Evolutionary conservation across 1,140 invertebrate species (phyloP), one percentile per base, ranked within the genome.

Genomic region (Euborellia annulipes): DNA sequence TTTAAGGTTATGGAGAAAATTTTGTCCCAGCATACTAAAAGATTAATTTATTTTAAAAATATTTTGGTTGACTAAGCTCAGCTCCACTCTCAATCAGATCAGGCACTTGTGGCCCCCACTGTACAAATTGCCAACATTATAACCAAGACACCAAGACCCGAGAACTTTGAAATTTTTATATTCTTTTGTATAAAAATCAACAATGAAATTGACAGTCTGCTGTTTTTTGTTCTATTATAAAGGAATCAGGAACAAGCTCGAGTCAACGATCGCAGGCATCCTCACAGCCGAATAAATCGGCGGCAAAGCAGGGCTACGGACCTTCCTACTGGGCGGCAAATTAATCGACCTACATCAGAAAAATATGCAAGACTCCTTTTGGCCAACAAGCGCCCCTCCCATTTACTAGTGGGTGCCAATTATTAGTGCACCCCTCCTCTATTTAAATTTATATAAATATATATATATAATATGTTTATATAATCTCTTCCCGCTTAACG

Each of bases 211-310:
- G n/a, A n/a, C n/a, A n/a, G n/a, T n/a, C n/a, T n/a, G n/a, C n/a
- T n/a, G n/a, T n/a, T n/a, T n/a, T n/a, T n/a, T n/a, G n/a, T n/a
- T n/a, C n/a, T n/a, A n/a, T n/a, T n/a, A n/a, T n/a, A n/a, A n/a
- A 79, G 68, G 78, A 82, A 55, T 74, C 76, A 36, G 65, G 65
- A 16, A 77, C 70, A 55, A 76, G 68, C 56, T 70, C 70, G 45
- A 76, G 75, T 19, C 77, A 79, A 54, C 70, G 78, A 53, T 71
- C 76, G 43, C 78, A 76, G 51, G 65, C 73, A 41, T 73, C 71
- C 54, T 75, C 72, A 54, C 76, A 78, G 58, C 73, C 76, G 37
- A 59, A 58, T 39, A 80, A 82, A 60, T 65, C 73, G 48, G 73
- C 73, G 50, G 67, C 72, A 18, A 82, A 82, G 56, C 73, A 73